Conservation (phyloP, 1,140 invertebrate genomes). For the Homarus americanus region DNA sequence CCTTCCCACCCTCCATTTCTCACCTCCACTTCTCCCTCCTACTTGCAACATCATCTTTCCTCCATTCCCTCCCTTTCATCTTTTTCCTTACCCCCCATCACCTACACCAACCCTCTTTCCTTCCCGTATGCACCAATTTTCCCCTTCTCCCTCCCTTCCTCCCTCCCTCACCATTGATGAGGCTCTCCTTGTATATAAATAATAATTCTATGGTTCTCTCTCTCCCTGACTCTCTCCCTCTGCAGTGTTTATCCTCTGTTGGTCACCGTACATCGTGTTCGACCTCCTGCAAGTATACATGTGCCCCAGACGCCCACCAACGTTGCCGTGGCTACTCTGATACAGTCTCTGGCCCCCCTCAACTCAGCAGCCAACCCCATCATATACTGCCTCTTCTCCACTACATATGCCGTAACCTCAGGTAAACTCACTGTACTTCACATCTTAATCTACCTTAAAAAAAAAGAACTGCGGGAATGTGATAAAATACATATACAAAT, state of each 20-base stretch:
- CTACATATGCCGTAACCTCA: slow-evolving; percentile 91
- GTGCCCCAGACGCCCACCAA: slow-evolving; percentile 89
- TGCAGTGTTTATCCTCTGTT: slow-evolving; percentile 95
- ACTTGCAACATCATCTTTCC: too few species aligned
- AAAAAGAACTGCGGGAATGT: too few species aligned
- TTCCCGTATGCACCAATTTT: not conserved
- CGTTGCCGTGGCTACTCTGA: slow-evolving; percentile 91
- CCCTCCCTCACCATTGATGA: not conserved
- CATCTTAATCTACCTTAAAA: too few species aligned
- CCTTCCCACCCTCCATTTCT: not conserved
- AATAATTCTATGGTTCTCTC: not conserved
- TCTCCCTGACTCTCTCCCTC: not conserved
- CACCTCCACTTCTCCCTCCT: not conserved
- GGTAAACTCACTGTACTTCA: slow-evolving; percentile 80
- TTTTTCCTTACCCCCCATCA: too few species aligned
- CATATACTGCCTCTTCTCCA: slow-evolving; percentile 96
- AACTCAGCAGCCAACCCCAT: slow-evolving; percentile 97
- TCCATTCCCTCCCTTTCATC: not conserved
- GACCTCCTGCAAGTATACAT: slow-evolving; percentile 94
- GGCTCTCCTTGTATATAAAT: not conserved
- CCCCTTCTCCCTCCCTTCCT: not conserved
- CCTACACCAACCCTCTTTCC: not conserved
- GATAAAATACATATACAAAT: too few species aligned
- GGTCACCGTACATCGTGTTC: slow-evolving; percentile 97
- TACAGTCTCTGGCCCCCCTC: slow-evolving; percentile 94